Percentiles rank a stretch among this genome's conserved stretches.
These are phyloP conservation scores for Cenopis cana DNA, from an alignment of 2,888 invertebrate species.

Conservation along the genomic window DNA sequence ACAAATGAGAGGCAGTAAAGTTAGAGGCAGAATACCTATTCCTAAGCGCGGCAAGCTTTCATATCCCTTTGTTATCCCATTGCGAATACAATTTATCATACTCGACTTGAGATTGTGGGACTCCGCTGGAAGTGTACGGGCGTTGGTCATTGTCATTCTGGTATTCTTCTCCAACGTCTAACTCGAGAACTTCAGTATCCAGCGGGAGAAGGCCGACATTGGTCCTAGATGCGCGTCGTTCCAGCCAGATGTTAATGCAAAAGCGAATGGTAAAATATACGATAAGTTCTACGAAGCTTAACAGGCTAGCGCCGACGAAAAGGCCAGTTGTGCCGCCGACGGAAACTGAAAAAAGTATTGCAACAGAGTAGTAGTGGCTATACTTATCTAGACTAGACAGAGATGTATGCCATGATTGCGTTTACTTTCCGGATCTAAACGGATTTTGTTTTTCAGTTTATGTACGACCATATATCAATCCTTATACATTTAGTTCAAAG, in stretches of 20 bases:
- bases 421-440: not conserved
- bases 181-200: constrained; percentile 1
- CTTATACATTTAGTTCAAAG: no score
- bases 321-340: constrained; percentile 87
- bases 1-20: constrained; percentile 21
- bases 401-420: not conserved
- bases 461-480: no score
- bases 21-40: constrained; percentile 15
- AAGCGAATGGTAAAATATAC: constrained; percentile 86
- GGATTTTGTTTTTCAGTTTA: no score
- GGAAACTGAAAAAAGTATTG: constrained; percentile 78
- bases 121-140: constrained; percentile 47
- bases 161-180: constrained; percentile 3
- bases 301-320: constrained; percentile 87
- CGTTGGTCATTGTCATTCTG: constrained; percentile 14
- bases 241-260: constrained; percentile 67
- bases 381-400: not conserved
- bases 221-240: constrained; percentile 51
- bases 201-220: constrained; percentile 18
- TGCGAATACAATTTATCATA: constrained; percentile 35
- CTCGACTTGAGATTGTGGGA: constrained; percentile 27
- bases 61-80: not conserved
- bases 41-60: constrained; percentile 3
- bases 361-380: not conserved
- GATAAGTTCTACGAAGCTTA: constrained; percentile 87